Base-by-base conservation (phyloP, 2,113 vertebrate species). In the Ibidorhyncha struthersii region DNA sequence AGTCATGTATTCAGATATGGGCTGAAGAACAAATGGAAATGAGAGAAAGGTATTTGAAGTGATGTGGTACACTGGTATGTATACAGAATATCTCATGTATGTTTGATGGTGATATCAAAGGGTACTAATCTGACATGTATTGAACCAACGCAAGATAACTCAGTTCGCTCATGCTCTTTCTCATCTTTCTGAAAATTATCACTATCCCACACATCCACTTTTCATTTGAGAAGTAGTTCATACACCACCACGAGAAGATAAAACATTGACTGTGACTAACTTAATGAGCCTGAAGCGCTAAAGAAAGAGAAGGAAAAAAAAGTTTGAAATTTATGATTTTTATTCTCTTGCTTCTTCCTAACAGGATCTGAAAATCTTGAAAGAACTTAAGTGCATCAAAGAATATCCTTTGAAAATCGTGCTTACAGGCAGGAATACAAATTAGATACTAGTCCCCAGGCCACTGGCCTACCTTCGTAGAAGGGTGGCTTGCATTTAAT, bases 401-500 rank as follows among this genome's bases (percentile, higher is more conserved):
- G 82, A 96, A 94, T 80, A 45, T 61, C 89, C 74, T 94, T 93
- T 96, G 79, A 94, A 97, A 94, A 86, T 56, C 87, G 78, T 43
- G 30, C 81, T 97, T 94, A 91, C 86, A 90, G 80, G 55, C 72
- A 92, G 89, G 86, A 96, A 94, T 92, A 87, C 62, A 96, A 96
- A 97, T 94, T 95, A 88, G 79, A 90, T 86, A 87, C 77, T 17
- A 87, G 80, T 97, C 90, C 96, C 90, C 63, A 97, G 23, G 90
- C 82, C 66, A 88, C 79, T 83, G 92, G 79, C 86, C 95, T 95
- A 96, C 80, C 96, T 98, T 96, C 92, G 56, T 93, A 90, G 78
- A 96, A 96, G 86, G 65, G 74, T 93, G 89, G 78, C 70, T 96
- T 95, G 77, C 82, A 78, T 94, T 97, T 97, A 78, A 96, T 97